Percentiles rank a stretch among this genome's conserved stretches.
phyloP scores from a whole-genome alignment of 2,797 vertebrate genomes.

The Hypotaenidia okinawae region DNA sequence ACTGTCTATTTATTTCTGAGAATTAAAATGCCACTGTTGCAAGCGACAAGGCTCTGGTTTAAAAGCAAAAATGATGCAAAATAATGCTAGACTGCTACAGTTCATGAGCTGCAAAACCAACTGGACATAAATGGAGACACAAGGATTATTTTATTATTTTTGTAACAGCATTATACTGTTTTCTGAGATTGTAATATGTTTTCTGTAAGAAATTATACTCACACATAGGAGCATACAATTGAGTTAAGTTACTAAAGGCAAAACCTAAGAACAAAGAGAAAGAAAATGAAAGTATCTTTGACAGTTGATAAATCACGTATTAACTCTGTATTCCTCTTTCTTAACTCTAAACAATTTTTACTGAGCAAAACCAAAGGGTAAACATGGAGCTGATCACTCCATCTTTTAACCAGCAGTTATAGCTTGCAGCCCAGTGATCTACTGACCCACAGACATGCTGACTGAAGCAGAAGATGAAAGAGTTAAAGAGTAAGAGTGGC shows the following conservation, averaged over 20 bases:
- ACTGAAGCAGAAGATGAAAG: neutral
- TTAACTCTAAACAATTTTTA: neutral
- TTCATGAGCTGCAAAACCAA: neutral
- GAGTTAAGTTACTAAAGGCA: neutral
- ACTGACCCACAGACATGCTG: neutral
- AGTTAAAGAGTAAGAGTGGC: neutral
- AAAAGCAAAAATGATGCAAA: neutral
- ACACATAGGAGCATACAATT: neutral
- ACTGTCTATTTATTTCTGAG: neutral
- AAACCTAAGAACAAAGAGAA: neutral
- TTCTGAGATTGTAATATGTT: neutral
- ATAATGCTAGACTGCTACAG: neutral
- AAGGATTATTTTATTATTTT: neutral
- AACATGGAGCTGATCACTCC: neutral
- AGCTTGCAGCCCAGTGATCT: rapidly evolving
- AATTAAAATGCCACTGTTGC: neutral
- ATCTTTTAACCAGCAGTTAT: neutral
- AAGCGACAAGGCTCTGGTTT: neutral
- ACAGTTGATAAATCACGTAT: neutral
- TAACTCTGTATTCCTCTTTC: neutral
- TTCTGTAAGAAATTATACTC: neutral
- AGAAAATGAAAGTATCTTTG: neutral
- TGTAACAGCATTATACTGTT: neutral
- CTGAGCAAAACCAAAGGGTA: neutral
- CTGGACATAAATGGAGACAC: neutral